Evolutionary conservation across 2,888 invertebrate species (phyloP).

Genomic region (Azorinus chamasolen): DNA sequence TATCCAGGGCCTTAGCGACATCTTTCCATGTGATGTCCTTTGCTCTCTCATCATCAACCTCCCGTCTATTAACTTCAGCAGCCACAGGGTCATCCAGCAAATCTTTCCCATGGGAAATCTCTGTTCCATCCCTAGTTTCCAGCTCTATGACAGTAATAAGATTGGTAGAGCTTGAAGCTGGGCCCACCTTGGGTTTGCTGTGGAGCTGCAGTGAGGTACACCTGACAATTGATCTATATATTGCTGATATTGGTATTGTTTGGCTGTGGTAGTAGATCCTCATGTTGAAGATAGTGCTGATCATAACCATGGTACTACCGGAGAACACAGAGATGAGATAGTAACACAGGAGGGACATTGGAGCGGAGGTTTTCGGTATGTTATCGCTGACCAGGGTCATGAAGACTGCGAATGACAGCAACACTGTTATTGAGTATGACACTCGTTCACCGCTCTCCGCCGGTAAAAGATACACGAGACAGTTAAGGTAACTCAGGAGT

Average conservation of each 20-base stretch:
- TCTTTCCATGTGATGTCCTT: slow-evolving; percentile 21
- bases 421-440: slow-evolving; percentile 57
- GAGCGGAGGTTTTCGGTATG: slow-evolving; percentile 53
- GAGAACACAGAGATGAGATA: slow-evolving; percentile 5
- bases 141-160: no score
- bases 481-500: slow-evolving; percentile 54
- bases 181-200: no score
- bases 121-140: no score
- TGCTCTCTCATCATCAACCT: background rate
- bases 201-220: no score
- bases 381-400: slow-evolving; percentile 62
- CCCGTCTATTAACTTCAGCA: no score
- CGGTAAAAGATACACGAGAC: slow-evolving; percentile 55
- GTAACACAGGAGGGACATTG: slow-evolving; percentile 45
- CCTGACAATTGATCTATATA: no score
- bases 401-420: slow-evolving; percentile 62
- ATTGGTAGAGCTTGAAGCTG: no score
- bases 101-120: no score
- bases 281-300: slow-evolving; percentile 9
- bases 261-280: background rate
- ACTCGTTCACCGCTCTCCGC: slow-evolving; percentile 61
- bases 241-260: no score
- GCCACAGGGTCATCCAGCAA: no score
- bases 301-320: slow-evolving; percentile 3
- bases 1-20: slow-evolving; percentile 12